Conservation (phyloP, 92 coral and sea anemone genomes). For the Epizoanthus stellaris region DNA sequence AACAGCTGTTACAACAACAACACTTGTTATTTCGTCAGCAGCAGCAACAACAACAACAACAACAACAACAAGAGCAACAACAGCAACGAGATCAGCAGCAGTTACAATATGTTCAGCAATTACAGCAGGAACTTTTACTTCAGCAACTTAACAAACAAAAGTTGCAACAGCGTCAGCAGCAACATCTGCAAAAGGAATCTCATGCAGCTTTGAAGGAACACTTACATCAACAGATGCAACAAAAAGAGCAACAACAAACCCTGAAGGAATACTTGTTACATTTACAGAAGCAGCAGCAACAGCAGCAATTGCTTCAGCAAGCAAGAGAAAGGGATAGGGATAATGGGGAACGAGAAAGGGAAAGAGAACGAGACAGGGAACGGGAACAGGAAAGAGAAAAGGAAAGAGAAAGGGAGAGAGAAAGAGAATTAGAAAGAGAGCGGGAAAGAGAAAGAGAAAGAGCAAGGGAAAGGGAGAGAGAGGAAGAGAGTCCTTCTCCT, state of each 20-base stretch:
- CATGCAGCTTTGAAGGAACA: conserved; percentile 92
- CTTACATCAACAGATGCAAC: conserved; percentile 57
- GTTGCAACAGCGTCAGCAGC: conserved; percentile 72
- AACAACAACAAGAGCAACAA: conserved; percentile 60
- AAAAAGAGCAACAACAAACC: conserved; percentile 52
- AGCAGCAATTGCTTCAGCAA: conserved; percentile 72
- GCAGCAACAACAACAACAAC: conserved; percentile 57
- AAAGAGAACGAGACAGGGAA: conserved; percentile 41
- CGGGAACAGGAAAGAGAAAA: conserved; percentile 61
- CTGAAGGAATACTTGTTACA: conserved; percentile 49
- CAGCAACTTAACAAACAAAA: conserved; percentile 86
- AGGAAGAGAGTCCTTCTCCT: conserved; percentile 80
- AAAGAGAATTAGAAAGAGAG: conserved; percentile 44
- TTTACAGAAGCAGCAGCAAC: conserved; percentile 56
- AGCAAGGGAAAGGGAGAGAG: conserved; percentile 54
- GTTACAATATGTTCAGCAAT: conserved; percentile 74
- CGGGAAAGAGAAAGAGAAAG: conserved; percentile 64
- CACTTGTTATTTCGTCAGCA: conserved; percentile 82
- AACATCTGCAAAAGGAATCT: conserved; percentile 85
- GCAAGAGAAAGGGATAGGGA: conserved; percentile 63
- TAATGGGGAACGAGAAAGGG: conserved; percentile 17
- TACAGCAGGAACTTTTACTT: conserved; percentile 87
- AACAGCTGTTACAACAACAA: conserved; percentile 90
- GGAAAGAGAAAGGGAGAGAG: conserved; percentile 43
- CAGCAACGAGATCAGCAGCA: conserved; percentile 72